phyloP scores from a whole-genome alignment of 2,113 vertebrate genomes.

The Tautogolabrus adspersus region DNA sequence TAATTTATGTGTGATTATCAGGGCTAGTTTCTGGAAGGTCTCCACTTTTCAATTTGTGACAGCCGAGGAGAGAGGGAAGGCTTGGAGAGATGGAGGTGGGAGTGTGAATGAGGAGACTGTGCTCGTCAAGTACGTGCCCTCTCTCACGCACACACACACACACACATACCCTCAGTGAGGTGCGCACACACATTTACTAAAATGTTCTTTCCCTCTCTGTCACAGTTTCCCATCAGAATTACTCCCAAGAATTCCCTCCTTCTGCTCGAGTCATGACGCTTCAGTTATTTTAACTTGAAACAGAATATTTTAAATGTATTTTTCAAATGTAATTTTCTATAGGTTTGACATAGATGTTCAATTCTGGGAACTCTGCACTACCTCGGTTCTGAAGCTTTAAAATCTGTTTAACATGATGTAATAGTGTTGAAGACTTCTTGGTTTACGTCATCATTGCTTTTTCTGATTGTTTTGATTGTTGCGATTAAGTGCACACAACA shows the following conservation, averaged over 20 bases:
- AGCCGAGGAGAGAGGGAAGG: constrained; percentile 57
- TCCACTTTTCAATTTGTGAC: constrained; percentile 86
- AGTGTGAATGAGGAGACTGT: constrained; percentile 30
- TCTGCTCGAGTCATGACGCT: background rate
- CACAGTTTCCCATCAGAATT: constrained; percentile 12
- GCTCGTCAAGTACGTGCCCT: constrained; percentile 23
- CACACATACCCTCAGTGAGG: background rate
- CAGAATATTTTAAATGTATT: background rate
- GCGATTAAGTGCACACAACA: too few relatives aligned
- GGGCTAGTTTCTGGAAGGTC: constrained; percentile 86
- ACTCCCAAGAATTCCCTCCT: constrained; percentile 12
- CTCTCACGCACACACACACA: constrained; percentile 7
- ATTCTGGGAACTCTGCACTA: too few relatives aligned
- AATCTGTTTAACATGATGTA: too few relatives aligned
- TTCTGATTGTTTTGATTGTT: too few relatives aligned
- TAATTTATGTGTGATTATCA: constrained; percentile 89
- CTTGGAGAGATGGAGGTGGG: constrained; percentile 51
- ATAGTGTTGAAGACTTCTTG: too few relatives aligned
- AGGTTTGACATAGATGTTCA: background rate
- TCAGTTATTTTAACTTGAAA: background rate
- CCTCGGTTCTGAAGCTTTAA: too few relatives aligned
- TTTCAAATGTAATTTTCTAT: too few relatives aligned
- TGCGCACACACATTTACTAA: background rate
- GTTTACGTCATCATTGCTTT: too few relatives aligned
- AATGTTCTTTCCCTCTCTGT: constrained; percentile 16